Conservation (phyloP, 2,888 invertebrate species). For the Melangyna quadrimaculata region DNA sequence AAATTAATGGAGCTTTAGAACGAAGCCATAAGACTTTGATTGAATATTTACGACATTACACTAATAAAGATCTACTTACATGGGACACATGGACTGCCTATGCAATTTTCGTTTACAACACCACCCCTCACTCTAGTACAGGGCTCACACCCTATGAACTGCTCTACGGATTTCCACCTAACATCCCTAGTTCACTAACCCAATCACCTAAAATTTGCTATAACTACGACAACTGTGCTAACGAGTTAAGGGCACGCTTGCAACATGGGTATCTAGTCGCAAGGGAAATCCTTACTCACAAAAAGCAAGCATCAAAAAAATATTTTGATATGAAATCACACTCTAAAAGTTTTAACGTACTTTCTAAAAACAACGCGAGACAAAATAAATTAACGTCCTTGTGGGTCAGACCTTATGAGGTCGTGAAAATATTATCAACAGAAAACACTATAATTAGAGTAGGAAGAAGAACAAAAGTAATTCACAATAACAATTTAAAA, state of each 20-base stretch:
- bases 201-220: background rate
- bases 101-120: background rate
- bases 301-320: background rate
- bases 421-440: no score
- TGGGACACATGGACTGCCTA: background rate
- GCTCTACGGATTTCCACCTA: background rate
- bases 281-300: background rate
- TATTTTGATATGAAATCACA: background rate
- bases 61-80: no score
- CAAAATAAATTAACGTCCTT: no score
- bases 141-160: background rate
- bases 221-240: background rate
- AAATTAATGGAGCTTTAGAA: slow-evolving; percentile 75
- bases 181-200: background rate
- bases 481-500: no score
- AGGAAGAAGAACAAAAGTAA: no score
- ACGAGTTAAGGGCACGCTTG: background rate
- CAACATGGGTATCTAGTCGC: background rate
- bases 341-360: no score
- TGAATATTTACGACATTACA: no score
- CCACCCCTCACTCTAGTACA: background rate
- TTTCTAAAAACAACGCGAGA: no score
- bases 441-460: no score
- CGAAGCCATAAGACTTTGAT: background rate
- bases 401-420: no score